These are phyloP conservation scores for Zosterops japonicus DNA, from an alignment of 2,113 vertebrate genomes.

Conservation along the genomic window DNA sequence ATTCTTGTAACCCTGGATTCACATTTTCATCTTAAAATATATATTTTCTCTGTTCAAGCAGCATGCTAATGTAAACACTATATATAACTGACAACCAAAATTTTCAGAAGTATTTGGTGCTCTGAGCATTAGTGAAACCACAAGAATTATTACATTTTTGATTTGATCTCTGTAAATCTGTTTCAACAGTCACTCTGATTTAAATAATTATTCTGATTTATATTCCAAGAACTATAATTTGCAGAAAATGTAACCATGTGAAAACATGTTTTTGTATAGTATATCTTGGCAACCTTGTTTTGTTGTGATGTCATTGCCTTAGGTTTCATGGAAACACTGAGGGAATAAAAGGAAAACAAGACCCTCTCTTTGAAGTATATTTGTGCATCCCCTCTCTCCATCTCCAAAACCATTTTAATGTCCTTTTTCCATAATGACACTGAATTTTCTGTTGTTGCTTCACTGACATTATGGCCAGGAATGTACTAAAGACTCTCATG, in stretches of 20 bases:
- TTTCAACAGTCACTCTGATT: constrained; percentile 83
- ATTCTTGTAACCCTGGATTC: constrained; percentile 82
- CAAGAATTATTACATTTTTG: constrained; percentile 82
- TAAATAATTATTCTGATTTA: constrained; percentile 86
- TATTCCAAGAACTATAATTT: constrained; percentile 81
- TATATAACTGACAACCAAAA: constrained; percentile 80
- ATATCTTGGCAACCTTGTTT: constrained; percentile 79
- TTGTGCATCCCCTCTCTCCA: neutral
- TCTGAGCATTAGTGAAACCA: constrained; percentile 76
- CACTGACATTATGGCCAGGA: constrained; percentile 7
- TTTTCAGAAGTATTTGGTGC: constrained; percentile 79
- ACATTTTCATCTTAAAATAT: constrained; percentile 83
- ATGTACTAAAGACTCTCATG: neutral
- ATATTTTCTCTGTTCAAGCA: constrained; percentile 81
- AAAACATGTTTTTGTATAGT: constrained; percentile 78
- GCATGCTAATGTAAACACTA: constrained; percentile 82
- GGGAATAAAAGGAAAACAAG: constrained; percentile 62
- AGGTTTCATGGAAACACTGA: constrained; percentile 72
- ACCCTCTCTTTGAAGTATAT: constrained; percentile 58
- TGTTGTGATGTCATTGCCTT: constrained; percentile 80
- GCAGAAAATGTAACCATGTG: constrained; percentile 84
- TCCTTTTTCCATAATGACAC: constrained; percentile 11
- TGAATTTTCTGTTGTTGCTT: constrained; percentile 37
- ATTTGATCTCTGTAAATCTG: constrained; percentile 85
- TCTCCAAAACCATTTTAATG: constrained; percentile 17